Evolutionary conservation across 2,113 vertebrate genomes (phyloP), one percentile per base, ranked within the genome.

Genomic region (Pachycephala philippinensis): DNA sequence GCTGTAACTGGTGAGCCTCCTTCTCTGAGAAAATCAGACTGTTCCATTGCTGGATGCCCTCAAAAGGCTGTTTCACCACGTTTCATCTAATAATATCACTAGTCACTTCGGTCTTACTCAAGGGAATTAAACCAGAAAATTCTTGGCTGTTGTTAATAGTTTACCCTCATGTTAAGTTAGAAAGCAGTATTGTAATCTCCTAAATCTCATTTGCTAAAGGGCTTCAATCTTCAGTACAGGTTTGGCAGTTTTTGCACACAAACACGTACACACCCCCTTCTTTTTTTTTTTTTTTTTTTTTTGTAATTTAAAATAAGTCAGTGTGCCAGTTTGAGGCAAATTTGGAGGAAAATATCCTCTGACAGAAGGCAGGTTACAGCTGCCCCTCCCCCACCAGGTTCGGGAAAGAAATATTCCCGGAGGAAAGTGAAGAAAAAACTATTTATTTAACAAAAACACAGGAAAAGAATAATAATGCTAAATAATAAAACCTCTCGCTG

Each of bases 201-300:
- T 54, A 39, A 57, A 47, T 50, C 37, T 88, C 64, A 47, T 53
- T 39, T 74, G 47, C 79, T 86, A 39, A 76, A 82, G 15, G 15
- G 24, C 39, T 87, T 75, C 53, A 16, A 15, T 45, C 52, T 83
- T 61, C 26, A 35, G 21, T 47, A 80, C 30, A 26, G 37, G 14
- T 53, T 88, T 74, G 37, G 28, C n/a, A n/a, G 26, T 3, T 16
- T 28, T 57, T 64, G 4, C 10, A 47, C 45, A 39, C 15, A 68
- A 4, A 63, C 33, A 26, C 37, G 20, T 16, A 4, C 31, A 13
- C 24, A 0, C 24, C 10, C 5, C 13, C 17, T 13, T 6, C 6
- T 16, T 80, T 6, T 6, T 16, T 80, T 37, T 45, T 70, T 20
- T 13, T 6, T 6, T 16, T 80, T 6, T 6, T 16, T 80, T 37